Conservation (phyloP, 2,113 vertebrate species). For the Sturnus vulgaris region DNA sequence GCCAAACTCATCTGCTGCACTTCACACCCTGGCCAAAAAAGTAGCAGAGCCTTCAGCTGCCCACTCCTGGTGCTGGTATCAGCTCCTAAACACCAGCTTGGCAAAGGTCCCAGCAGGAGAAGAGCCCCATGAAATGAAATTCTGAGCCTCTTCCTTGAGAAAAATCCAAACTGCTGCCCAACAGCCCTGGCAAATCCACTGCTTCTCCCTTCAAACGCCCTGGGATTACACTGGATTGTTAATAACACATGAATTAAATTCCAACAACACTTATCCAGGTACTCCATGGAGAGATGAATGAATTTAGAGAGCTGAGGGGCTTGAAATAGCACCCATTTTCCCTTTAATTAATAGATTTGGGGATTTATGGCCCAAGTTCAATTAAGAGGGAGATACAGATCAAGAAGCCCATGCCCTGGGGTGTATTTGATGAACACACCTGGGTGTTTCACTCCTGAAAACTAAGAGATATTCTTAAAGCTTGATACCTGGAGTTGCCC, state of each 20-base stretch:
- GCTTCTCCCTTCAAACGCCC: not conserved
- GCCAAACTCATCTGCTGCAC: conserved; percentile 26
- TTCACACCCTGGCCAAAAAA: not conserved
- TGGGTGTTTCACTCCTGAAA: not conserved
- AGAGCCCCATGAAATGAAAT: not conserved
- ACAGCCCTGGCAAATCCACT: not conserved
- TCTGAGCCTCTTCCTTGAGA: fast-evolving
- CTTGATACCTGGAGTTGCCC: not conserved
- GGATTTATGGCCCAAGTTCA: not conserved
- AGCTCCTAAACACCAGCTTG: not conserved
- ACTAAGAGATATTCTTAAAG: not conserved
- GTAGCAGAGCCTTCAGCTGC: not conserved
- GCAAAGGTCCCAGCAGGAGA: not conserved
- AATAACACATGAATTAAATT: not conserved
- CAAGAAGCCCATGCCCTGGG: fast-evolving
- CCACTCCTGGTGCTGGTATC: not conserved
- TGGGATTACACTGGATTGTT: not conserved
- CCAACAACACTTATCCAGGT: not conserved
- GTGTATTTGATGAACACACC: not conserved
- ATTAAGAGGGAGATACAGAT: not conserved
- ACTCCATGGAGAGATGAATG: not conserved
- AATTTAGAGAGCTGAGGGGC: not conserved
- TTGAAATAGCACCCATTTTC: not conserved
- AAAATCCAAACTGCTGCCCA: fast-evolving
- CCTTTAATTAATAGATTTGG: not conserved